Percentiles rank a stretch among this genome's conserved stretches.
These are phyloP conservation scores for Hetaerina americana DNA, from an alignment of 1,140 invertebrate species.

Conservation along the genomic window DNA sequence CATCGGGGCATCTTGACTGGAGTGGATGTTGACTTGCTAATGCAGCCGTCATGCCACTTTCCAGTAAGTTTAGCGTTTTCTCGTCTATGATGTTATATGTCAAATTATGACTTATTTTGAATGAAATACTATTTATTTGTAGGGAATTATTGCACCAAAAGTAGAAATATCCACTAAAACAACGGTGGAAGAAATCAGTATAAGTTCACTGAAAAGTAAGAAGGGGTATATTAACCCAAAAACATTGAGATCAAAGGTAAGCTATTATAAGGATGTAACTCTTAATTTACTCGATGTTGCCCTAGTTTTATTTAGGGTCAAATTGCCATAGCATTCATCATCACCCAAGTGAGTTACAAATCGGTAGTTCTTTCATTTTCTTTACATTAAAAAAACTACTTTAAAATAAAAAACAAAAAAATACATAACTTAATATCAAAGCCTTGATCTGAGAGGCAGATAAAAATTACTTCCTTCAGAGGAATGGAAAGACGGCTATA, in stretches of 20 bases:
- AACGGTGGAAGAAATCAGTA: slow-evolving; percentile 34
- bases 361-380: too few relatives aligned
- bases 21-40: slow-evolving; percentile 48
- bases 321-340: too few relatives aligned
- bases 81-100: slow-evolving; percentile 2
- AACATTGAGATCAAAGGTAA: slow-evolving; percentile 12
- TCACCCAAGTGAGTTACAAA: too few relatives aligned
- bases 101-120: neutral
- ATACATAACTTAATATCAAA: too few relatives aligned
- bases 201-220: slow-evolving; percentile 11
- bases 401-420: too few relatives aligned
- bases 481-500: too few relatives aligned
- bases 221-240: slow-evolving; percentile 7
- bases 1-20: slow-evolving; percentile 29
- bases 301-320: too few relatives aligned
- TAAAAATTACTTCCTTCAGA: too few relatives aligned
- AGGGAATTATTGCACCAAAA: slow-evolving; percentile 46
- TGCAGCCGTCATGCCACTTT: slow-evolving; percentile 46
- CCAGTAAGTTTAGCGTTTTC: slow-evolving; percentile 34
- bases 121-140: slow-evolving; percentile 14
- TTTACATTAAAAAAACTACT: too few relatives aligned
- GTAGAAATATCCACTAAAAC: slow-evolving; percentile 41
- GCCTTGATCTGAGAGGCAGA: too few relatives aligned
- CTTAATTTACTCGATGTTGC: too few relatives aligned
- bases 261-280: too few relatives aligned